Conservation (phyloP, 1,140 invertebrate genomes). For the Coptotermes formosanus region DNA sequence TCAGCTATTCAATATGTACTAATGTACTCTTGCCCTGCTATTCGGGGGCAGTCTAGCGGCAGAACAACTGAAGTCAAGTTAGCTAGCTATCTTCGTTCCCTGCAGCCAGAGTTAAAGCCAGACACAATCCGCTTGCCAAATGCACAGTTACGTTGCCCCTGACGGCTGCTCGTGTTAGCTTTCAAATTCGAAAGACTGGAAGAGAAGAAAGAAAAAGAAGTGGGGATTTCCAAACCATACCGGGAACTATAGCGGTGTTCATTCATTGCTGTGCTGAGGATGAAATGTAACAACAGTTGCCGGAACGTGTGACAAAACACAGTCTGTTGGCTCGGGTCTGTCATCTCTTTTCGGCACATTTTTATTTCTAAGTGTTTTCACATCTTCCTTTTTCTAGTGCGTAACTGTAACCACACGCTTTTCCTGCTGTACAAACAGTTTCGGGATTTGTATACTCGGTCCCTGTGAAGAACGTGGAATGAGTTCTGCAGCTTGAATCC, state of each 20-base stretch:
- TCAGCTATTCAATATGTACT: conserved; percentile 23
- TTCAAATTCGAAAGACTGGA: conserved; percentile 9
- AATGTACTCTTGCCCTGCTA: conserved; percentile 9
- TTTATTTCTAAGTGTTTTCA: no score
- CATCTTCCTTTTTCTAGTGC: no score
- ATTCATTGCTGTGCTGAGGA: background rate
- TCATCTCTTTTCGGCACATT: no score
- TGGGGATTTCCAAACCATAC: background rate
- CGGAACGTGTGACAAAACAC: no score
- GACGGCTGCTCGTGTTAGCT: background rate
- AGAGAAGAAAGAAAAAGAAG: no score
- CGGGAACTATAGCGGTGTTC: background rate
- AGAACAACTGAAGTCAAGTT: background rate
- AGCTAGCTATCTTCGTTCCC: background rate
- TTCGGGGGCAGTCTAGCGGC: conserved; percentile 22
- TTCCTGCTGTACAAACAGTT: no score
- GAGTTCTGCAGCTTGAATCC: no score
- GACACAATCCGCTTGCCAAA: conserved; percentile 4
- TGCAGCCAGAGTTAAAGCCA: background rate
- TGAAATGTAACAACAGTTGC: background rate
- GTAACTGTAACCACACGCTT: no score
- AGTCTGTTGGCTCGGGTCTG: no score
- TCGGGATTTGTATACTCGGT: no score
- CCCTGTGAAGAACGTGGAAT: no score
- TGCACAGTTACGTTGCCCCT: background rate